Evolutionary conservation across 1,140 invertebrate genomes (phyloP), one percentile per base, ranked within the genome.

Genomic region (Catajapyx aquilonaris): DNA sequence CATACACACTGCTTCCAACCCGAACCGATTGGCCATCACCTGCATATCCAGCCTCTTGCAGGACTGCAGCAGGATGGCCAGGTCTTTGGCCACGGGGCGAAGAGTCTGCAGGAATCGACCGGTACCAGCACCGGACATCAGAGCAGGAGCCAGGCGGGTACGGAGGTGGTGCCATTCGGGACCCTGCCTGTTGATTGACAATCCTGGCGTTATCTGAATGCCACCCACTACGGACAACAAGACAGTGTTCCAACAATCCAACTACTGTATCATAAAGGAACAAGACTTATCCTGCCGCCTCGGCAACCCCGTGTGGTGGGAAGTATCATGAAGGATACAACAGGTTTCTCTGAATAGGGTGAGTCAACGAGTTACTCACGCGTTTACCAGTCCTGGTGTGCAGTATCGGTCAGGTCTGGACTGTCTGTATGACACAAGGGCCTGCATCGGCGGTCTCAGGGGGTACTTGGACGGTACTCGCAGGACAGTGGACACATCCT

Each of bases 361-460:
- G n/a, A n/a, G n/a, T n/a, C n/a, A n/a, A n/a, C n/a, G n/a, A n/a
- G n/a, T 38, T 48, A 64, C 71, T 64, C 61, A 81, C 72, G 83
- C 79, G 53, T 84, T 83, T 10, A 77, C 73, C 22, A 85, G 64
- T 41, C 81, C 81, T 20, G 73, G 65, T 46, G 72, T 78, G 15
- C 76, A 70, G 52, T 84, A 86, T 50, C 74, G 64, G 54, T 85
- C 80, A 1, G 69, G 74, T 10, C 73, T 60, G n/a, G 65, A 68
- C 20, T 56, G 62, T 13, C 84, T 64, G 52, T 87, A 87, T 46
- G 73, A 62, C 5, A 73, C 69, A 25, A 83, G 71, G 35, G 84
- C 76, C 54, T 81, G 76, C 2, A 81, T 81, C 17, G 79, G 76
- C 18, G 84, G 80, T 20, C 87, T 62, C 40, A 78, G 64, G 0